These are phyloP conservation scores for Idaea straminata DNA, from an alignment of 2,888 invertebrate species.

Conservation along the genomic window DNA sequence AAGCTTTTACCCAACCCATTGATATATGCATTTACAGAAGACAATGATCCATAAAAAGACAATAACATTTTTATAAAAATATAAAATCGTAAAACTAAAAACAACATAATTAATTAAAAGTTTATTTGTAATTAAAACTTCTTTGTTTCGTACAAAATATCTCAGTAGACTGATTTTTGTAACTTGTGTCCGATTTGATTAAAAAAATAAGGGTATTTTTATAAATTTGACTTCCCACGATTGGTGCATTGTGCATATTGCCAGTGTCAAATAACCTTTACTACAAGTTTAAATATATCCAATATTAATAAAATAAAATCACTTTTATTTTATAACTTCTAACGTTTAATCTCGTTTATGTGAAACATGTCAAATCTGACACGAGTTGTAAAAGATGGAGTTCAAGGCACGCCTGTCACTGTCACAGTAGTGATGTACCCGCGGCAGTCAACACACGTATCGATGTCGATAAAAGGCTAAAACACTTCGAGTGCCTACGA, in stretches of 20 bases:
- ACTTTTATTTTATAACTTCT: background rate
- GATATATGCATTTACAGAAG: constrained; percentile 11
- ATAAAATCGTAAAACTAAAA: constrained; percentile 4
- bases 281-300: no score
- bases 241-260: no score
- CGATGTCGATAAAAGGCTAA: constrained; percentile 57
- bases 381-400: constrained; percentile 8
- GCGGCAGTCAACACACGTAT: constrained; percentile 52
- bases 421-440: constrained; percentile 49
- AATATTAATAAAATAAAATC: no score
- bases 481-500: constrained; percentile 74
- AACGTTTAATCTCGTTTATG: background rate
- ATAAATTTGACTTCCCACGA: background rate
- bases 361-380: background rate
- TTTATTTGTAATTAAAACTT: background rate
- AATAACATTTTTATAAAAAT: constrained; percentile 16
- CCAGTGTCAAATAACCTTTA: no score
- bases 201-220: background rate
- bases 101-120: constrained; percentile 8
- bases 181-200: background rate
- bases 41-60: constrained; percentile 13
- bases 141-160: constrained; percentile 15
- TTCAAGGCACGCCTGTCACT: constrained; percentile 11
- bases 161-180: constrained; percentile 11
- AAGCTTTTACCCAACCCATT: background rate